A percentile compares a stretch with the other conserved stretches of the same genome.
phyloP scores from a whole-genome alignment of 2,113 vertebrate species.

The Scophthalmus maximus region DNA sequence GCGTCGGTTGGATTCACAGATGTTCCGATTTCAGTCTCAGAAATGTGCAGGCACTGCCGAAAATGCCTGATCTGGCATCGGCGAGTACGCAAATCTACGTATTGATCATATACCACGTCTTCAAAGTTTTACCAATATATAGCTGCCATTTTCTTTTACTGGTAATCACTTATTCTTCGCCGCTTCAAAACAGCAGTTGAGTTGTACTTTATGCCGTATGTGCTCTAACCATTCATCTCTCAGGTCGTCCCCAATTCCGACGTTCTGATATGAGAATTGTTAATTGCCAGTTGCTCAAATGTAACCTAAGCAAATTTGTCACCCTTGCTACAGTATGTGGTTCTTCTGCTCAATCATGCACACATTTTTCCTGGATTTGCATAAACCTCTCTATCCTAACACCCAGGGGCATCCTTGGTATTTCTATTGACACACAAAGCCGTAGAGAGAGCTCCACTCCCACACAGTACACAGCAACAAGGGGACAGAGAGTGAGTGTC shows the following conservation, averaged over 20 bases:
- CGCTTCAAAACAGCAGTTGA: too few relatives aligned
- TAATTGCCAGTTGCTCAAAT: background rate
- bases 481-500: slow-evolving; percentile 29
- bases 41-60: too few relatives aligned
- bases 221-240: background rate
- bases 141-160: too few relatives aligned
- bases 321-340: background rate
- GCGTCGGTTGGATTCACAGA: too few relatives aligned
- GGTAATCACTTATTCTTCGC: too few relatives aligned
- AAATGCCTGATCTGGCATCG: too few relatives aligned
- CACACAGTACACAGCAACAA: slow-evolving; percentile 27
- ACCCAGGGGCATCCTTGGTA: background rate
- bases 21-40: too few relatives aligned
- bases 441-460: slow-evolving; percentile 1
- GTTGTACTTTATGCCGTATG: too few relatives aligned
- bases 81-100: too few relatives aligned
- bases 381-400: background rate
- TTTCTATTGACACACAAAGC: background rate
- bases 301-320: background rate
- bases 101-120: too few relatives aligned
- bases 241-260: background rate
- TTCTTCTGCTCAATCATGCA: background rate
- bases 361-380: background rate
- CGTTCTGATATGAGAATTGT: background rate
- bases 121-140: too few relatives aligned